These are phyloP conservation scores for Lycaon pictus DNA, from an alignment of 2,113 vertebrate species.

Conservation along the genomic window DNA sequence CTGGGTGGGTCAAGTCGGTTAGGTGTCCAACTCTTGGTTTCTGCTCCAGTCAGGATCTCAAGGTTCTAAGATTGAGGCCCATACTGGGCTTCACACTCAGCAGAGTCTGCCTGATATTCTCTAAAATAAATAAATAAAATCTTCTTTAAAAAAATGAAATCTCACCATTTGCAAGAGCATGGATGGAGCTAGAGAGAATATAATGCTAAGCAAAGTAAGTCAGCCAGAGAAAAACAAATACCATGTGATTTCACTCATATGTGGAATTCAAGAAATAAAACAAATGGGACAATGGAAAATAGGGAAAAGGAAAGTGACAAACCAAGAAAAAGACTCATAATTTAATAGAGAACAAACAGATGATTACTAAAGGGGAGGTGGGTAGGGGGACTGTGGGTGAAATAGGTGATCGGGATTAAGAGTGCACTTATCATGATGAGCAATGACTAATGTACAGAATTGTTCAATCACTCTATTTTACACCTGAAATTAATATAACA, in stretches of 20 bases:
- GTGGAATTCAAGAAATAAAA: not conserved
- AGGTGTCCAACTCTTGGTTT: not conserved
- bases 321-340: not conserved
- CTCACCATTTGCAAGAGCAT: not conserved
- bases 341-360: not conserved
- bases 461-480: not conserved
- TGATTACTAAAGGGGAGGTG: not conserved
- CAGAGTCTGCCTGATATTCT: not conserved
- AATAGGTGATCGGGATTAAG: not conserved
- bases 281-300: not conserved
- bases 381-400: not conserved
- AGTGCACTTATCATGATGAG: not conserved
- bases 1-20: not conserved
- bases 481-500: not conserved
- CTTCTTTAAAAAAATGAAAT: not conserved
- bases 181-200: not conserved
- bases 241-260: not conserved
- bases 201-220: not conserved
- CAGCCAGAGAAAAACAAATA: not conserved
- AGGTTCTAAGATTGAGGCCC: not conserved
- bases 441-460: not conserved
- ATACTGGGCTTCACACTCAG: not conserved
- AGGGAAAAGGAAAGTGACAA: not conserved
- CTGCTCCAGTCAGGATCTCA: not conserved
- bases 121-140: not conserved